phyloP scores from a whole-genome alignment of 2,888 invertebrate genomes.

The Antheraea yamamai region DNA sequence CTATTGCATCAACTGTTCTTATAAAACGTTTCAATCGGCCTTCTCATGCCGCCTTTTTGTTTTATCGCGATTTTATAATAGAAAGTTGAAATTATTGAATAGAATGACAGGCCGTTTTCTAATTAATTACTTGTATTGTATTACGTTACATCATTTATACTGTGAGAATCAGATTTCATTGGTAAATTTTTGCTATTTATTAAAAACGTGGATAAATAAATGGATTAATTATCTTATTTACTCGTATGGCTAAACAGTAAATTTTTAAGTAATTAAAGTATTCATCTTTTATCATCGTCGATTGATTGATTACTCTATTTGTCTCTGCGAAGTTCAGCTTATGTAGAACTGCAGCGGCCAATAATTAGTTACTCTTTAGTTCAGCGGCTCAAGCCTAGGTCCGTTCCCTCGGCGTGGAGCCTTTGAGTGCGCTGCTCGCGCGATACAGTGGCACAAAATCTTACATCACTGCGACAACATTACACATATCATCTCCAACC shows the following conservation, averaged over 20 bases:
- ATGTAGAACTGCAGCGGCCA: too few species aligned
- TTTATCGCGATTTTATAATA: slow-evolving; percentile 35
- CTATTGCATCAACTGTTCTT: slow-evolving; percentile 17
- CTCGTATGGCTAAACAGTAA: neutral
- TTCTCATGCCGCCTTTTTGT: slow-evolving; percentile 15
- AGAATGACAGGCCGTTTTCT: slow-evolving; percentile 35
- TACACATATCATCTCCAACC: too few species aligned
- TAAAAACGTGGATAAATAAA: neutral
- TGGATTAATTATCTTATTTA: neutral
- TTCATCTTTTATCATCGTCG: too few species aligned
- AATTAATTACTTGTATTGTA: slow-evolving; percentile 26
- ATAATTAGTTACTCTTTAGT: too few species aligned
- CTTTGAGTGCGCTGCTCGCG: too few species aligned
- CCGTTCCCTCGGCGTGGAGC: too few species aligned
- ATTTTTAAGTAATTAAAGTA: too few species aligned
- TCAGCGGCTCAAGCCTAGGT: too few species aligned
- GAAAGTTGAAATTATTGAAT: slow-evolving; percentile 38
- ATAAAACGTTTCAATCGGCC: slow-evolving; percentile 13
- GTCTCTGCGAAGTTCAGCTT: too few species aligned
- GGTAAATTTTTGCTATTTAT: neutral
- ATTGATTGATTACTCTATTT: too few species aligned
- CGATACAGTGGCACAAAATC: too few species aligned
- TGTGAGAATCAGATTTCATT: neutral
- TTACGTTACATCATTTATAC: slow-evolving; percentile 19
- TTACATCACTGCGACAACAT: too few species aligned